phyloP scores from a whole-genome alignment of 1,140 invertebrate species.

The Phortica variegata region DNA sequence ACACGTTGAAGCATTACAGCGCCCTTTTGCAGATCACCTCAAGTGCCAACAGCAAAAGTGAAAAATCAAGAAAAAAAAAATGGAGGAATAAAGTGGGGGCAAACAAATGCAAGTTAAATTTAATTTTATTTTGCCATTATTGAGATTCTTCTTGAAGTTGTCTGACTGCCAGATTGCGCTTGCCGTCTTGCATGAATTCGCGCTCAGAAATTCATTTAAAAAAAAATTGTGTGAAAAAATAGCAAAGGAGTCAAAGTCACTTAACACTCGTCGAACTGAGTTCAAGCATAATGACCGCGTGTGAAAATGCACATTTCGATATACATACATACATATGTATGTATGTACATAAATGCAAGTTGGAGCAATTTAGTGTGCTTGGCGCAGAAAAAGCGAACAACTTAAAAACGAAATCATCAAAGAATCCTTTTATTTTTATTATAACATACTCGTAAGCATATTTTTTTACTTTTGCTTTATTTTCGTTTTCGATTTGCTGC shows the following conservation, averaged over 20 bases:
- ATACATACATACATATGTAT: no score
- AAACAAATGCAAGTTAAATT: slow-evolving; percentile 54
- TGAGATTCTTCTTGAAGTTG: no score
- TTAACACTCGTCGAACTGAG: slow-evolving; percentile 52
- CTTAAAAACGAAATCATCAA: no score
- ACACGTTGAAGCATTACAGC: slow-evolving; percentile 26
- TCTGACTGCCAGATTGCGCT: no score
- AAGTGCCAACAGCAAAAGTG: slow-evolving; percentile 21
- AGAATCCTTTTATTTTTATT: no score
- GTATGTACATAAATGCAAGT: no score
- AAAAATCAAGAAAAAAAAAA: slow-evolving; percentile 16
- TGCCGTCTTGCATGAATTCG: slow-evolving; percentile 9
- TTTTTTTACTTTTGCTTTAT: no score
- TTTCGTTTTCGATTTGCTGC: no score
- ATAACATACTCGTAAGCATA: no score
- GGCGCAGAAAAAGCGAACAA: no score
- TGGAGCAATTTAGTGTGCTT: no score
- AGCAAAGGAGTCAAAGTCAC: slow-evolving; percentile 33
- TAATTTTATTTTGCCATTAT: slow-evolving; percentile 47
- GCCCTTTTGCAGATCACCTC: slow-evolving; percentile 32
- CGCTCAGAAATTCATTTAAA: neutral
- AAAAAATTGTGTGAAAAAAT: slow-evolving; percentile 36
- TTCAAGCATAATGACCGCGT: slow-evolving; percentile 54
- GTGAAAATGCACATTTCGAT: slow-evolving; percentile 55
- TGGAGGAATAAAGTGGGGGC: no score